Base-by-base conservation (phyloP, 1,140 invertebrate genomes). In the Brachionus angularis region DNA sequence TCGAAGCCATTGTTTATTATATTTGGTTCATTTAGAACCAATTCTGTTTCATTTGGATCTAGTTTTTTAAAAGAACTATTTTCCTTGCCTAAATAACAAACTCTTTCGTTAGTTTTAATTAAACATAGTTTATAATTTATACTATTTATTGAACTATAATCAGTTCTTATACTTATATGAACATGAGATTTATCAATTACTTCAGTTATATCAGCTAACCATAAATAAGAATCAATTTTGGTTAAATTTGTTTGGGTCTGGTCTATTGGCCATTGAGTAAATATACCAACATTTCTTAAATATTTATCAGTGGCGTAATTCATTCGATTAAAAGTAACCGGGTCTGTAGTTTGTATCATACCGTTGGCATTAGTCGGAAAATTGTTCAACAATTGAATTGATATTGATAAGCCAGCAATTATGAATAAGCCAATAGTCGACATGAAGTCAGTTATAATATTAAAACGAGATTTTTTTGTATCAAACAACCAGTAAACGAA, bases 151-250 rank as follows among this genome's bases (percentile, higher is more conserved):
- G 21, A 36, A 23, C 5, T 23, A 39, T 39, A 42, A 39, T 58
- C 53, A 10, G 33, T 42, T 58, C 21, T 39, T 25, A 58, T 58
- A 18, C 39, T 27, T 18, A 58, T 14, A 10, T 18, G 10, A 23
- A 58, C 12, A 29, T 58, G 18, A 2, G 16, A 39, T 12, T 23
- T 14, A 23, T 58, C 16, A 39, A 58, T 58, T 12, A 58, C 34
- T n/a, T 58, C 33, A 23, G 53, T 58, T 23, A 58, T 58, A 25
- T 58, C 53, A 23, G 53, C 3, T 7, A 58, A n/a, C 53, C 53
- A 58, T 12, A 58, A n/a, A n/a, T 58, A 58, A 58, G n/a, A 29
- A 58, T 23, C 33, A 21, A 46, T 62, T 44, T 62, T 44, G 25
- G n/a, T 39, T 5, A 62, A n/a, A n/a, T n/a, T n/a, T n/a, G n/a